These are phyloP conservation scores for Torymus texanus DNA, from an alignment of 2,888 invertebrate genomes.

Conservation along the genomic window DNA sequence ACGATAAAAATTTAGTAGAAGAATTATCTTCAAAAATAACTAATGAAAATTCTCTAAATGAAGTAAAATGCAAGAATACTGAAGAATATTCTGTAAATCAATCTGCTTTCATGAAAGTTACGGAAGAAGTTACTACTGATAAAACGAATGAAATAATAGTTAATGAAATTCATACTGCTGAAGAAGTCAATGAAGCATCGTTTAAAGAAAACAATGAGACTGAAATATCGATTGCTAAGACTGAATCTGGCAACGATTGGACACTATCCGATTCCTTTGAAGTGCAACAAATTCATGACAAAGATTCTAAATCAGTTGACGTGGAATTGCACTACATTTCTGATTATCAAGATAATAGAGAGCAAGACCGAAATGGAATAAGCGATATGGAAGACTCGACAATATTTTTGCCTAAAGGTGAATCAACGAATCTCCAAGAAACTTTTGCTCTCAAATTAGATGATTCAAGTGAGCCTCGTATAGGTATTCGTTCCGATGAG, in stretches of 20 bases:
- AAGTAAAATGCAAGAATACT: no score
- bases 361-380: constrained; percentile 50
- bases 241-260: constrained; percentile 61
- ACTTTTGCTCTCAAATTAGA: constrained; percentile 49
- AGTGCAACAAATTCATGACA: constrained; percentile 21
- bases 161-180: constrained; percentile 1
- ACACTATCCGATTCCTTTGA: constrained; percentile 65
- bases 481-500: constrained; percentile 60
- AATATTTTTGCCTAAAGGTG: constrained; percentile 64
- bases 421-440: constrained; percentile 65
- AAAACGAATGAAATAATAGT: no score
- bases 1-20: no score
- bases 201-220: constrained; percentile 35
- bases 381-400: constrained; percentile 61
- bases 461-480: constrained; percentile 49
- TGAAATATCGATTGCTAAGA: constrained; percentile 38
- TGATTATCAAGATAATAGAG: constrained; percentile 11
- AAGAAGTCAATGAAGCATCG: constrained; percentile 4
- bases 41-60: no score
- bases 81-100: background rate
- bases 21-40: no score
- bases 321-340: constrained; percentile 8
- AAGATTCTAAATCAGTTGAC: constrained; percentile 31
- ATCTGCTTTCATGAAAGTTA: background rate
- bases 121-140: background rate